Conservation (phyloP, 2,797 vertebrate genomes). For the Sebastes vulpes region DNA sequence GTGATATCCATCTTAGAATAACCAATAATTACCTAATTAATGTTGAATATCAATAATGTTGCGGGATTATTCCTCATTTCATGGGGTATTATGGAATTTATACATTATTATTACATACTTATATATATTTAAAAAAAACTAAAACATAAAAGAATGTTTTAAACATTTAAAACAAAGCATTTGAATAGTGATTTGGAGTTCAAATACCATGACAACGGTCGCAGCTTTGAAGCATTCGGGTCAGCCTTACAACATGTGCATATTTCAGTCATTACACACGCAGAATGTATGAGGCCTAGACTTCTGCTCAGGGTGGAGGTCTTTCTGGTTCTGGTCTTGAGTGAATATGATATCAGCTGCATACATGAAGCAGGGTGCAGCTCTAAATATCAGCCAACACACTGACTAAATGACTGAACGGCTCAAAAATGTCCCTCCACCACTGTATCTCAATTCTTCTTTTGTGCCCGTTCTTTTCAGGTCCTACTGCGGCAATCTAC, state of each 20-base stretch:
- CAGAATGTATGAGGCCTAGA: neutral
- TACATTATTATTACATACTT: no score
- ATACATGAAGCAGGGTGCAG: neutral
- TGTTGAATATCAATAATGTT: no score
- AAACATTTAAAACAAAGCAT: no score
- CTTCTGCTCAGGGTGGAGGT: neutral
- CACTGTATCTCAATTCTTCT: neutral
- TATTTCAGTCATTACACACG: neutral
- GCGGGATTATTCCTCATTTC: no score
- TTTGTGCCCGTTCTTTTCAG: neutral
- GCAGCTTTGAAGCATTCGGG: no score
- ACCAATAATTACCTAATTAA: no score
- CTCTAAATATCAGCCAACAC: constrained; percentile 21
- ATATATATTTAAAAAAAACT: no score
- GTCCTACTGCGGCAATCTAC: neutral
- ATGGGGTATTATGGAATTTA: no score
- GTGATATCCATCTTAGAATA: no score
- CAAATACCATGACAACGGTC: no score
- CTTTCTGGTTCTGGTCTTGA: neutral
- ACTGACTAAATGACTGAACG: constrained; percentile 12
- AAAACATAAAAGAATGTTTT: no score
- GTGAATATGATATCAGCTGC: neutral
- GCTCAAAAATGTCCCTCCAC: constrained; percentile 20
- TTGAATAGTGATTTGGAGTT: no score
- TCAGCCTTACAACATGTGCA: neutral